Conservation (phyloP, 2,113 vertebrate species). For the Paracanthobrama guichenoti region DNA sequence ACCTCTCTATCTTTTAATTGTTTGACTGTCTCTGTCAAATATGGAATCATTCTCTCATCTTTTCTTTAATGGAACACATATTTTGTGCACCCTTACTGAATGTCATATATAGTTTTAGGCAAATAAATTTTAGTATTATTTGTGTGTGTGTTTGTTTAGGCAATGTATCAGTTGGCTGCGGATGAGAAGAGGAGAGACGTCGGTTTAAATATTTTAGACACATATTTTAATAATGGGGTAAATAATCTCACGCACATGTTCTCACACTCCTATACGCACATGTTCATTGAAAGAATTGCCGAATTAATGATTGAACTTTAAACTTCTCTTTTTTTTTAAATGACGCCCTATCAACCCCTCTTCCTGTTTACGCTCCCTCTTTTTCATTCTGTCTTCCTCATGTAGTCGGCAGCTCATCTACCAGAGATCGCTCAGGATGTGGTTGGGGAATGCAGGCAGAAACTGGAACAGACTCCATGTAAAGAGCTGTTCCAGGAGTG, state of each 20-base stretch:
- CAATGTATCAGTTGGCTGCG: slow-evolving; percentile 83
- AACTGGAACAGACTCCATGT: slow-evolving; percentile 80
- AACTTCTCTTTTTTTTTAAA: neutral
- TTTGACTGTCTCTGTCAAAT: neutral
- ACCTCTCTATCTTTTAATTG: neutral
- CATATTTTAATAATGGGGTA: slow-evolving; percentile 81
- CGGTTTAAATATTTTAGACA: slow-evolving; percentile 74
- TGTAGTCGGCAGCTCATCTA: slow-evolving; percentile 40
- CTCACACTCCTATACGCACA: neutral
- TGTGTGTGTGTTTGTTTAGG: slow-evolving; percentile 66
- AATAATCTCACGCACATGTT: slow-evolving; percentile 30
- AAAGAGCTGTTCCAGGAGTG: slow-evolving; percentile 86
- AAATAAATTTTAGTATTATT: neutral
- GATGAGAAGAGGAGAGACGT: slow-evolving; percentile 82
- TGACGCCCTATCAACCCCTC: slow-evolving; percentile 15
- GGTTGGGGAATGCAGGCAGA: slow-evolving; percentile 77
- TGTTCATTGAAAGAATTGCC: neutral
- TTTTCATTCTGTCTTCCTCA: slow-evolving; percentile 75
- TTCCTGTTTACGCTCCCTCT: slow-evolving; percentile 57
- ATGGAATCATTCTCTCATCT: neutral
- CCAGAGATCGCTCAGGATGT: slow-evolving; percentile 74
- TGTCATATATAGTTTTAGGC: too few relatives aligned
- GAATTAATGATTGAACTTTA: neutral
- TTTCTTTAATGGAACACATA: neutral
- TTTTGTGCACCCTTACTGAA: neutral